These are phyloP conservation scores for Rhamphomyia laevipes DNA, from an alignment of 2,888 invertebrate species.

Conservation along the genomic window DNA sequence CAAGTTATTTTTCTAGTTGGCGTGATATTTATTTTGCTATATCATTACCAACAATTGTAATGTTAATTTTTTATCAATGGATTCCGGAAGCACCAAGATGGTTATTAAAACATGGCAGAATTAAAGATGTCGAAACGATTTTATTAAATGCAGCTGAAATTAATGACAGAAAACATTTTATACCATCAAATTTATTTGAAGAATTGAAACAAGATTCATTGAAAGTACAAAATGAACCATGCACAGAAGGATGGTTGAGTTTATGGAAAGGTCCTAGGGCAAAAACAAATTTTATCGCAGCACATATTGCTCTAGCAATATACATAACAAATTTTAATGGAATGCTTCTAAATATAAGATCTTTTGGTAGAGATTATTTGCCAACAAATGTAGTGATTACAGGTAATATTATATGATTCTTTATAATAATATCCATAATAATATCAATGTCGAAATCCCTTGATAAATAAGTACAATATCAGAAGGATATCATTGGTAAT, in stretches of 20 bases:
- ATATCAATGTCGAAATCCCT: neutral
- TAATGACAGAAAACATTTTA: constrained; percentile 30
- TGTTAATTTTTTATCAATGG: constrained; percentile 34
- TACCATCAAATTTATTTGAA: constrained; percentile 29
- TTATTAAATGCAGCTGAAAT: constrained; percentile 31
- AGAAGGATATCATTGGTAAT: neutral
- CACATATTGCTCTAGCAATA: constrained; percentile 33
- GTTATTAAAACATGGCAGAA: constrained; percentile 30
- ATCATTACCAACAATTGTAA: constrained; percentile 34
- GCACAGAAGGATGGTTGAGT: constrained; percentile 28
- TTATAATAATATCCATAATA: neutral
- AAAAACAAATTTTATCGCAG: constrained; percentile 29
- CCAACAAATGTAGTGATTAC: constrained; percentile 35
- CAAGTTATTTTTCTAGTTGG: constrained; percentile 35
- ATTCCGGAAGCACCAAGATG: constrained; percentile 40
- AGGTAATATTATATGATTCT: constrained; percentile 23
- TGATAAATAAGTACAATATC: neutral
- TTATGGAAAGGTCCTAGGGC: constrained; percentile 31
- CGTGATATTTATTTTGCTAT: constrained; percentile 37
- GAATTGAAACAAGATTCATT: constrained; percentile 27
- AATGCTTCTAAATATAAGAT: constrained; percentile 37
- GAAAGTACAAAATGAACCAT: constrained; percentile 22
- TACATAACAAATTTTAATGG: constrained; percentile 38
- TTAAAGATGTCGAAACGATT: constrained; percentile 30
- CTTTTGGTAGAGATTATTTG: constrained; percentile 36